Evolutionary conservation across 2,797 vertebrate genomes (phyloP).

Genomic region (Eulemur mongoz): DNA sequence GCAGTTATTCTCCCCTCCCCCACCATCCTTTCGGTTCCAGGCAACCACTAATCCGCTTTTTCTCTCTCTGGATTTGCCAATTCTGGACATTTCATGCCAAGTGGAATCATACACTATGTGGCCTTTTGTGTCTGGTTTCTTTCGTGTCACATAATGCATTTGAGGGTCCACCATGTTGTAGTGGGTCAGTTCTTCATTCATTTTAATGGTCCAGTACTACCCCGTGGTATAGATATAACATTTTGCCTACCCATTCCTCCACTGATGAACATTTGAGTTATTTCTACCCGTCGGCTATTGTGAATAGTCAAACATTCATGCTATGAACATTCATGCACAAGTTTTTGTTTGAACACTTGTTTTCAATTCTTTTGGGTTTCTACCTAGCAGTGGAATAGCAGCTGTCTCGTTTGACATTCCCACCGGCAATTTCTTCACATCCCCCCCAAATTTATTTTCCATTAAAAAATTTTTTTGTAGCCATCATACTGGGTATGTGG

Average conservation of each 20-base stretch:
- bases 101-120: background rate
- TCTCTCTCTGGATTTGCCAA: background rate
- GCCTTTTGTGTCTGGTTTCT: background rate
- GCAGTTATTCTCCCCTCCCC: no score
- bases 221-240: rapidly evolving
- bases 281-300: background rate
- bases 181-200: no score
- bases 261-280: background rate
- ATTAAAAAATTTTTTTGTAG: background rate
- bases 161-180: no score
- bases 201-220: background rate
- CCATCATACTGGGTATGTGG: background rate
- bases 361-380: background rate
- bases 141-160: background rate
- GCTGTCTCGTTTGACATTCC: background rate
- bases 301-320: no score
- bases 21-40: background rate
- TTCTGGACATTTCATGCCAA: background rate
- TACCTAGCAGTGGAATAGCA: background rate
- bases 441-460: background rate
- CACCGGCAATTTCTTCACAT: background rate
- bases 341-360: background rate
- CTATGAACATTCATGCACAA: background rate
- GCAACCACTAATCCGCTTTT: background rate
- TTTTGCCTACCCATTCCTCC: background rate